Evolutionary conservation across 2,888 invertebrate species (phyloP), one percentile per base, ranked within the genome.

Genomic region (Scrobipalpa atriplicella): DNA sequence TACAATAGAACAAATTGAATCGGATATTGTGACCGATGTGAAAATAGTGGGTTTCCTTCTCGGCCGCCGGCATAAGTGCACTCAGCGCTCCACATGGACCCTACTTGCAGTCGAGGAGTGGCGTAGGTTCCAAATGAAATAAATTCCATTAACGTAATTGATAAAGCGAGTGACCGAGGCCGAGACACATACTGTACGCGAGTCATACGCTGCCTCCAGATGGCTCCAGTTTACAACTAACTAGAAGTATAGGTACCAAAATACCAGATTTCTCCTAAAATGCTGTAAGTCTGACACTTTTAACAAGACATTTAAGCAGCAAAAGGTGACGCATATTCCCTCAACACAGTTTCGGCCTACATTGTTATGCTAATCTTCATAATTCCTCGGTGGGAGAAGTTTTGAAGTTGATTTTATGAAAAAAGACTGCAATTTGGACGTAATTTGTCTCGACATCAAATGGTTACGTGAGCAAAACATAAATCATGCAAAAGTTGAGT

Each of bases 341-440:
- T 81, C 85, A 87, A 86, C 81, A 86, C 88, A 86, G 90, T 84
- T 85, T 80, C 85, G 82, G 85, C 79, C 89, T 85, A 90, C 90
- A 90, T 92, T 91, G 92, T 92, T 91, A 92, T 92, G 92, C 89
- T 90, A 92, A 91, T 92, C 88, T 88, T 88, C 86, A 90, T 90
- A 91, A 91, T 92, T 90, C 90, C 90, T 89, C 81, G 86, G 87
- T 87, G 89, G 82, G 79, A 80, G 77, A 89, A 90, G 84, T 90
- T 83, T 75, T 70, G 77, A 82, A 89, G 83, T 88, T 82, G 83
- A 86, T 89, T n/a, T 90, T 90, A 89, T 90, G 84, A 82, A 84
- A 86, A 89, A 87, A 90, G 89, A 84, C 90, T 89, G 85, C 87
- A 89, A 90, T 87, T 89, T 83, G 80, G 84, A 84, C 85, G 85